Evolutionary conservation across 30 jellyfish, hydroid and myxozoan species (phyloP), one percentile per base, ranked within the genome.

Genomic region (Aurelia sp.): DNA sequence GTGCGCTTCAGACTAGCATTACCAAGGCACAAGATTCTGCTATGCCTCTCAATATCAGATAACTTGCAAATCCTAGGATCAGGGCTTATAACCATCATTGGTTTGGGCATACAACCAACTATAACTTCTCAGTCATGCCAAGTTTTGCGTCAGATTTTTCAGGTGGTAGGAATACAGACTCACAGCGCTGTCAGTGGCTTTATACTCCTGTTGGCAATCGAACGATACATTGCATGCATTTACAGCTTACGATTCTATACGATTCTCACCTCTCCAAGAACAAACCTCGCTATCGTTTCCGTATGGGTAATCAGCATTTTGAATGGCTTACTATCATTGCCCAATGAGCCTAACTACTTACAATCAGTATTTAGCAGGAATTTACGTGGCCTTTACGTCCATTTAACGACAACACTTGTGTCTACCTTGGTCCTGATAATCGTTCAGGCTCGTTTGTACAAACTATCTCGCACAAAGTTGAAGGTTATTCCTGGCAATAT

Each of bases 161-260:
- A 55, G 41, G 4, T 75, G 3, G 23, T 17, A 19, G 74, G 17
- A 7, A 8, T 27, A n/a, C 61, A 27, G 58, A 75, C 74, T 3
- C 35, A 23, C 18, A 41, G 51, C 17, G 66, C 55, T 2, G 8
- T 65, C 21, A 75, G 86, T 55, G 74, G 71, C 30, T 52, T 52
- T 72, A 31, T 75, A n/a, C 1, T 75, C 62, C 30, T 47, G 11
- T 27, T 75, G 13, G 44, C 86, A 8, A 13, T 52, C 9, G 86
- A 75, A 58, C 86, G 86, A 8, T 75, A 75, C 15, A 58, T 75
- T 0, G 86, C 86, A 2, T 75, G 86, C 37, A 51, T 75, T 37
- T 76, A 75, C 40, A 37, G 86, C 33, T 1, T 75, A n/a, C 76
- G 86, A 12, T 17, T 59, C 19, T 35, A 75, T 41, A 57, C 21